These are phyloP conservation scores for Phoenicopterus ruber DNA, from an alignment of 2,113 vertebrate species.

Conservation along the genomic window DNA sequence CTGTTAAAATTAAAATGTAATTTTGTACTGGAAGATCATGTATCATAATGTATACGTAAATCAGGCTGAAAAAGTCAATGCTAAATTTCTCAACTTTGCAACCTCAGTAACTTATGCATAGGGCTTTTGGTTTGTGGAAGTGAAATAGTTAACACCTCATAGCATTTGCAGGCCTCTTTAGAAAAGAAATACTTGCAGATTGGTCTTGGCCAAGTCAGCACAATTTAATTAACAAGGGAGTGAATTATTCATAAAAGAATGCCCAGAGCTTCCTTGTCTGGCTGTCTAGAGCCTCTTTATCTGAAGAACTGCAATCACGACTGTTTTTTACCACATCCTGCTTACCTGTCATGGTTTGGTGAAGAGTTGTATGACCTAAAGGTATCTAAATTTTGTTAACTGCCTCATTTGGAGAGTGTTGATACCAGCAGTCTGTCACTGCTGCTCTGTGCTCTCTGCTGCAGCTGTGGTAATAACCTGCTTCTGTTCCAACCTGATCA, in stretches of 20 bases:
- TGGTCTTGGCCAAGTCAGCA: not conserved
- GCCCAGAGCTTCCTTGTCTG: not conserved
- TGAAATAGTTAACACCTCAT: not conserved
- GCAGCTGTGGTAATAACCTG: not conserved
- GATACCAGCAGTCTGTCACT: not conserved
- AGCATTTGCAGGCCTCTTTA: not conserved
- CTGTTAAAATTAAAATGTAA: not conserved
- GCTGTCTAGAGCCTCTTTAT: not conserved
- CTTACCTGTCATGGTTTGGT: not conserved
- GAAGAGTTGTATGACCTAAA: not conserved
- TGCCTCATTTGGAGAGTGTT: not conserved
- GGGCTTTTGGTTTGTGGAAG: not conserved
- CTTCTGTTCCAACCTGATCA: not conserved
- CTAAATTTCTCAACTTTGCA: not conserved
- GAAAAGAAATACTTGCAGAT: not conserved
- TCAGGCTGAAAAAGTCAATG: not conserved
- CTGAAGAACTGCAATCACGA: not conserved
- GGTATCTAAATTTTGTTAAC: not conserved
- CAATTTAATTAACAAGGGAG: not conserved
- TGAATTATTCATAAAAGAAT: not conserved
- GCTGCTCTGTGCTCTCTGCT: not conserved
- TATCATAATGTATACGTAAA: rapidly evolving
- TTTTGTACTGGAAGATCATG: not conserved
- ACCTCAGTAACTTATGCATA: not conserved
- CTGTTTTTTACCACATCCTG: not conserved